Base-by-base conservation (phyloP, 2,113 vertebrate species). In the Oostethus manadensis region DNA sequence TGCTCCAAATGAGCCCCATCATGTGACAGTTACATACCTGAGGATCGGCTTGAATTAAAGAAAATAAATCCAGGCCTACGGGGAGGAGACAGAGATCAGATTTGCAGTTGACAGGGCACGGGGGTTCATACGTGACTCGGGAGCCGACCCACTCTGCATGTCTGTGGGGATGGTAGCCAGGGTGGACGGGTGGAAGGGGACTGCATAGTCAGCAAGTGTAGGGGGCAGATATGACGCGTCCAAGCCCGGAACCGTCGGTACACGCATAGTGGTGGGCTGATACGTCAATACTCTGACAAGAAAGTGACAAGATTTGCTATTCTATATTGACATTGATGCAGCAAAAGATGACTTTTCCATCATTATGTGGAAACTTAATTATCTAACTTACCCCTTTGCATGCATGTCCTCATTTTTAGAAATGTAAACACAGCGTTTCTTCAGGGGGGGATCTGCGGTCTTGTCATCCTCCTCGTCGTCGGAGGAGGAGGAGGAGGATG, bases 31-130 rank as follows among this genome's bases (percentile, higher is more conserved):
- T 1, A 66, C 90, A 60, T 92, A 99, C 96, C 95, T 98, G 96
- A 51, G 94, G 79, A 81, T 98, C 94, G 76, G 92, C 92, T 89
- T 94, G 94, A 84, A 98, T 94, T 83, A 99, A 84, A 1, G 96
- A 94, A 88, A 98, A 94, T 74, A 97, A 91, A 87, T 98, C 94
- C 89, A 99, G 84, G 90, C 94, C 96, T 99, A 74, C 45, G 45
- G 14, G n/a, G 6, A 33, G 15, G 38, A 78, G 0, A 88, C 55
- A 70, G 72, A 84, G 13, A 20, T 29, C 0, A 10, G 16, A 35
- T 42, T 2, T 40, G 18, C n/a, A 46, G 9, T 16, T 0, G 1
- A 0, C 40, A 3, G 14, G 2, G 16, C 5, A 15, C 3, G 3
- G 18, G 1, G 15, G 1, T n/a, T 15, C 1, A 6, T 14, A 10